phyloP scores from a whole-genome alignment of 2,888 invertebrate genomes.

The Yponomeuta evonymella region DNA sequence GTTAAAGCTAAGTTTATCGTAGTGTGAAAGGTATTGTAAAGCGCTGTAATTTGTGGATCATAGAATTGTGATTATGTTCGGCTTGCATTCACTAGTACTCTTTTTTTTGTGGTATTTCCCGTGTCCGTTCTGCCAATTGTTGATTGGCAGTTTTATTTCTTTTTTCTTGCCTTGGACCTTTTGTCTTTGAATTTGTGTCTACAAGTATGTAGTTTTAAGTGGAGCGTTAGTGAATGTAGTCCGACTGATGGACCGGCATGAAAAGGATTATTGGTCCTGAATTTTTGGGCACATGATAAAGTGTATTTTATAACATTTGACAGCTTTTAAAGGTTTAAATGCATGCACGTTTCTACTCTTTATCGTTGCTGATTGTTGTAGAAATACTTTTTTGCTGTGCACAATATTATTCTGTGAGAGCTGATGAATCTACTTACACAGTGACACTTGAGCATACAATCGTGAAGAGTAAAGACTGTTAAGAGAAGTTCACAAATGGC shows the following conservation, averaged over 20 bases:
- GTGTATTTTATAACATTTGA: constrained; percentile 4
- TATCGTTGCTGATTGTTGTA: not conserved
- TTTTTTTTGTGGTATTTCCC: not conserved
- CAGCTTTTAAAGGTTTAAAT: not conserved
- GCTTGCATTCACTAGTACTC: not conserved
- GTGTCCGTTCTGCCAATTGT: not conserved
- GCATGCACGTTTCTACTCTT: not conserved
- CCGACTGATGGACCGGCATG: not conserved
- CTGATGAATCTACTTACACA: not conserved
- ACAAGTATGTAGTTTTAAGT: not conserved
- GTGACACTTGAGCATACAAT: not conserved
- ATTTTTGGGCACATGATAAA: not conserved
- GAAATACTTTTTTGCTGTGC: not conserved
- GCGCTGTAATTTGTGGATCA: not conserved
- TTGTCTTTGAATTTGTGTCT: not conserved
- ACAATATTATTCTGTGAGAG: not conserved
- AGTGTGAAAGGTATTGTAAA: not conserved
- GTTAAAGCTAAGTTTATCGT: not conserved
- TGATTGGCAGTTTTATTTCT: not conserved
- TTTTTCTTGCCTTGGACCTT: not conserved
- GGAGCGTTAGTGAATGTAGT: not conserved
- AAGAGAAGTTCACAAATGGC: too few relatives aligned
- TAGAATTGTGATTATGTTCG: not conserved
- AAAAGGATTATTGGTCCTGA: not conserved
- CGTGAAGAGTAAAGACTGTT: not conserved